These are phyloP conservation scores for Rhipidura dahli DNA, from an alignment of 2,113 vertebrate species.

Conservation along the genomic window DNA sequence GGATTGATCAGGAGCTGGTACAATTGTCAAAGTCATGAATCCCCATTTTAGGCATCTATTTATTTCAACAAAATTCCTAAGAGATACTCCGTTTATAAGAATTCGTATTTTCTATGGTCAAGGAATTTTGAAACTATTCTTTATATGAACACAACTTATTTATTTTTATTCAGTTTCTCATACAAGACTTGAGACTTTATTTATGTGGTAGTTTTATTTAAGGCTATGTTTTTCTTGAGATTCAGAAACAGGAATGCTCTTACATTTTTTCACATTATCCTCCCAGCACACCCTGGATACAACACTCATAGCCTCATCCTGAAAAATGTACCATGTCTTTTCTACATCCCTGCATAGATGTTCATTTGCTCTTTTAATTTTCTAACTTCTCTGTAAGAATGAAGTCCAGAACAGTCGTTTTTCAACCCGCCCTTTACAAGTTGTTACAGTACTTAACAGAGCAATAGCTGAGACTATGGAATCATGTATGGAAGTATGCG, in stretches of 20 bases:
- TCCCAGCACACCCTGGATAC: neutral
- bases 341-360: neutral
- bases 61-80: conserved; percentile 38
- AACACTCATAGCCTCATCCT: neutral
- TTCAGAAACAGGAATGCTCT: neutral
- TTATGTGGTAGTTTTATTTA: neutral
- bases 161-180: neutral
- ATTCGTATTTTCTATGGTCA: neutral
- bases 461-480: neutral
- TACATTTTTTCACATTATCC: neutral
- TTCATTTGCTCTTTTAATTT: neutral
- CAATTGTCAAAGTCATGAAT: neutral
- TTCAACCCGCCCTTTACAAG: neutral
- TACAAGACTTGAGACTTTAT: neutral
- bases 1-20: neutral
- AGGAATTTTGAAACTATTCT: neutral
- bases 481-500: neutral
- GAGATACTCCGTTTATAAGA: neutral
- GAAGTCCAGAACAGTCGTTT: neutral
- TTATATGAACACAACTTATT: neutral
- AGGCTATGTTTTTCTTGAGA: neutral
- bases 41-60: conserved; percentile 12
- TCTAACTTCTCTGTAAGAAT: neutral
- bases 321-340: neutral
- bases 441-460: neutral